Evolutionary conservation across 2,113 vertebrate genomes (phyloP), one percentile per base, ranked within the genome.

Genomic region (Charina bottae): DNA sequence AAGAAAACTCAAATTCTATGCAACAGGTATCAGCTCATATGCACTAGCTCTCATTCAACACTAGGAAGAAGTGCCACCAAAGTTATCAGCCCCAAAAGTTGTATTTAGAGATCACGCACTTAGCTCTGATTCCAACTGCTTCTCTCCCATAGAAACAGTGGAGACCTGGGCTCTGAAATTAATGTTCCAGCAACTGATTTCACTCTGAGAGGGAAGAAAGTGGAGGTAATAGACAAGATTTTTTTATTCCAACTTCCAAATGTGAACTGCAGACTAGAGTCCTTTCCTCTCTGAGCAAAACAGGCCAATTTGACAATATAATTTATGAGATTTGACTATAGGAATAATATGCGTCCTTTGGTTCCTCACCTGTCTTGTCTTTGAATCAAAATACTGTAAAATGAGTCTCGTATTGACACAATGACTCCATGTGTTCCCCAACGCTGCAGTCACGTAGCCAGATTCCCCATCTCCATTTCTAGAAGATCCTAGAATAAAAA

Each of bases 361-460:
- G 23, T 28, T 62, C 93, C 97, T 97, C 94, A 98, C 98, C 98
- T 98, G 97, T 96, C 97, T 98, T 92, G 94, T 96, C 0, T 93
- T 94, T 42, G 96, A 93, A 91, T 97, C 97, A 24, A 97, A 95
- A 90, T 97, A 97, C 5, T 98, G 98, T 19, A 98, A 94, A 83
- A 98, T 98, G 89, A 98, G 97, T 53, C 98, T 97, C 5, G 98
- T 98, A 94, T 98, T 98, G 93, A 98, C 95, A 0, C 96, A 97
- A 96, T 98, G 98, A 95, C 98, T 98, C 98, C 98, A 98, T 0
- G 98, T 98, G 95, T 98, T 98, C 89, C 98, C 98, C 55, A 98
- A 95, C 6, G 98, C 98, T 10, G 98, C 98, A 19, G 95, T 98
- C 93, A 98, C 96, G 95, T 96, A 97, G 92, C 96, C 95, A 72